A percentile compares a stretch with the other conserved stretches of the same genome.
These are phyloP conservation scores for Serinus canaria DNA, from an alignment of 2,113 vertebrate species.

Conservation along the genomic window DNA sequence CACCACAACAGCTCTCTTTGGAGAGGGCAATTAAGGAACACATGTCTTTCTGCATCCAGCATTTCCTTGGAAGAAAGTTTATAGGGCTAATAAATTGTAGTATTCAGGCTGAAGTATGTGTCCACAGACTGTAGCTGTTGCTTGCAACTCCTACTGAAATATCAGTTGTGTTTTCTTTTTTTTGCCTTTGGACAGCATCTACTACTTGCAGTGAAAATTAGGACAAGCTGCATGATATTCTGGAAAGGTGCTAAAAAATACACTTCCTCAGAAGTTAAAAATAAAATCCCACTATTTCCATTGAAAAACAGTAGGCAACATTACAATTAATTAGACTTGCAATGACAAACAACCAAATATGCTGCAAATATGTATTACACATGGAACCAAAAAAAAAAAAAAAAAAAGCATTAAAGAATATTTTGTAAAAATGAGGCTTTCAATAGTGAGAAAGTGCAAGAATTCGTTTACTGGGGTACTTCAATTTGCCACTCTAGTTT, in stretches of 20 bases:
- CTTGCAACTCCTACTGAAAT: background rate
- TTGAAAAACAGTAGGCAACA: background rate
- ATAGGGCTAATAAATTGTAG: background rate
- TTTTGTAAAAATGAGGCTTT: background rate
- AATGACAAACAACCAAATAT: background rate
- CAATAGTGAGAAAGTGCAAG: background rate
- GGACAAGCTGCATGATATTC: background rate
- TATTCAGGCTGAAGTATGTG: background rate
- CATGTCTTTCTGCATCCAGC: background rate
- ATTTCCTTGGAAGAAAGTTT: background rate
- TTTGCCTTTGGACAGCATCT: background rate
- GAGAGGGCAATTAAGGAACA: background rate
- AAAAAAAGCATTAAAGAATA: background rate
- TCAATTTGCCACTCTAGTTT: background rate
- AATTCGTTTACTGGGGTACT: background rate
- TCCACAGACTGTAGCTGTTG: background rate
- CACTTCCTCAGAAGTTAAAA: background rate
- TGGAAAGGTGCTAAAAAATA: background rate
- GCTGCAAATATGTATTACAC: background rate
- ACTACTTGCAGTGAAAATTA: background rate
- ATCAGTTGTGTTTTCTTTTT: background rate
- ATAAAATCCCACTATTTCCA: background rate
- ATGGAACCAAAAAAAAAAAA: background rate
- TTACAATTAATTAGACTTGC: background rate
- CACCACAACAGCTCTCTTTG: background rate